A percentile compares a stretch with the other conserved stretches of the same genome.
phyloP scores from a whole-genome alignment of 2,113 vertebrate species.

The Propithecus coquereli region DNA sequence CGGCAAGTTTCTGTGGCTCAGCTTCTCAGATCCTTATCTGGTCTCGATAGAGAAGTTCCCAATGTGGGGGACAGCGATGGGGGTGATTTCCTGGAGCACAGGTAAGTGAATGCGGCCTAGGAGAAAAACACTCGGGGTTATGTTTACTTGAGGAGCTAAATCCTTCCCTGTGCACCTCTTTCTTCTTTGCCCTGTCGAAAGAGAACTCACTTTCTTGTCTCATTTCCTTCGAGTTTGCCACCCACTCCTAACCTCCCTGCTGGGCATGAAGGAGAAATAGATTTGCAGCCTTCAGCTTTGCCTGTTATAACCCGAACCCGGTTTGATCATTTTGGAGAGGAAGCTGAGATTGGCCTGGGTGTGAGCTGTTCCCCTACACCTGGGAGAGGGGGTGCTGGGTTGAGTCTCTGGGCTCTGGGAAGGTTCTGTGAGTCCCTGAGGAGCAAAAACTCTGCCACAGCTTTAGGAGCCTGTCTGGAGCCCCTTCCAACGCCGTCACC shows the following conservation, averaged over 20 bases:
- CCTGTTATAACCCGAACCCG: accelerated
- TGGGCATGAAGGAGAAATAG: neutral
- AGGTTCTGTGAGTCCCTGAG: too few species aligned
- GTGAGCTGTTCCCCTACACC: neutral
- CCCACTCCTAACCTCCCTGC: neutral
- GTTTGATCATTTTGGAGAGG: neutral
- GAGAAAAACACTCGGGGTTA: conserved; percentile 18
- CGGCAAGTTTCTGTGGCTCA: neutral
- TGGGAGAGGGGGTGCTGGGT: accelerated
- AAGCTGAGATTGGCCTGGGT: neutral
- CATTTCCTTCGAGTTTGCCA: neutral
- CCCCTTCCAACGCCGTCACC: too few species aligned
- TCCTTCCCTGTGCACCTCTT: neutral
- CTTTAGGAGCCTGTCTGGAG: neutral
- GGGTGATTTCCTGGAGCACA: neutral
- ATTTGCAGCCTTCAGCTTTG: accelerated
- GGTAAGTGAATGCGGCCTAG: neutral
- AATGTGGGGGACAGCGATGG: neutral
- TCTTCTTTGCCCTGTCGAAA: neutral
- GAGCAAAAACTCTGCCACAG: neutral
- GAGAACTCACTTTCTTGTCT: neutral
- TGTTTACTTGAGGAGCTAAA: conserved; percentile 28
- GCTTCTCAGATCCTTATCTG: conserved; percentile 31
- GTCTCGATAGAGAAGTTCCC: neutral
- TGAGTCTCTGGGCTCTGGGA: neutral